Conservation (phyloP, 1,140 invertebrate species). For the Caerostris darwini region DNA sequence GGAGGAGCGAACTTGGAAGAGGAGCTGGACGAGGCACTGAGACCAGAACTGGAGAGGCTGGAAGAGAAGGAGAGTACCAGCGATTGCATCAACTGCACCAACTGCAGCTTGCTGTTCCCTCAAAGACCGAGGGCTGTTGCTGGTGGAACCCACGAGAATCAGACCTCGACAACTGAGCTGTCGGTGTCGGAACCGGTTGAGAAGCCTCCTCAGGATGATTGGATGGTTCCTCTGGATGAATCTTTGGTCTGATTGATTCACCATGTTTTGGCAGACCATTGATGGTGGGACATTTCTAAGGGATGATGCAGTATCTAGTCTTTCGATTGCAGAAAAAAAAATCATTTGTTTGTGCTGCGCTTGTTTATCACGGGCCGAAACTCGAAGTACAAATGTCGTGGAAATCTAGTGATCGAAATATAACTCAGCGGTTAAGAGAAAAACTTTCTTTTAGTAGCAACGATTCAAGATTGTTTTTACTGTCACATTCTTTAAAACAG, state of each 20-base stretch:
- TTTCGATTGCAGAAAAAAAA: background rate
- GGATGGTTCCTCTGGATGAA: constrained; percentile 27
- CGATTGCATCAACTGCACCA: constrained; percentile 70
- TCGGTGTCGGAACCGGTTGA: constrained; percentile 27
- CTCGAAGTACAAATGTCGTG: background rate
- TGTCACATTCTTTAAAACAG: too few species aligned
- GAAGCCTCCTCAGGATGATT: background rate
- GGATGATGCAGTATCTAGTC: too few species aligned
- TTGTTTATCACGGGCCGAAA: background rate
- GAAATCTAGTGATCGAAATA: background rate
- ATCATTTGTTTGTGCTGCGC: background rate
- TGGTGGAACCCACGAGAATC: background rate
- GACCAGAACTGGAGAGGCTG: constrained; percentile 62
- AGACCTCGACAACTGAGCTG: constrained; percentile 62
- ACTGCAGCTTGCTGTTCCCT: constrained; percentile 66
- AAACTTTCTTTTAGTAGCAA: too few species aligned
- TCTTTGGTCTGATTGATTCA: background rate
- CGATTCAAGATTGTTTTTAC: too few species aligned
- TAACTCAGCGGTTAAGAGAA: too few species aligned
- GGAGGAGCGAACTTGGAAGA: constrained; percentile 23
- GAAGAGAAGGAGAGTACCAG: constrained; percentile 16
- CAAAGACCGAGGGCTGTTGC: background rate
- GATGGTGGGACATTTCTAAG: background rate
- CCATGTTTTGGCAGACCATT: background rate
- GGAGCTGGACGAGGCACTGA: constrained; percentile 57